Conservation (phyloP, 2,888 invertebrate species). For the Phoronis australis region DNA sequence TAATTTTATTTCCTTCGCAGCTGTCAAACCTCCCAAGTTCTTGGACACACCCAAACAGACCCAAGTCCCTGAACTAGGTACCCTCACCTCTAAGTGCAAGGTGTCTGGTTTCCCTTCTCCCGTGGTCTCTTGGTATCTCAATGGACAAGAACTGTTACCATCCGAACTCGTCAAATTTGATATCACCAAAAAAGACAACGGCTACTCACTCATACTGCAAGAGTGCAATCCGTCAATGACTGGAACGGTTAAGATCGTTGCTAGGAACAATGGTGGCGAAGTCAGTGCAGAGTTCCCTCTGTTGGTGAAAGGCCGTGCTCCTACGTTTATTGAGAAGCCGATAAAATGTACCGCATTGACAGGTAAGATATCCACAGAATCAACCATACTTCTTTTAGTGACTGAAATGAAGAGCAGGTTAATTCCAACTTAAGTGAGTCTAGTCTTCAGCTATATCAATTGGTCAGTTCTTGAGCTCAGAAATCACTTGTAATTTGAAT, state of each 20-base stretch:
- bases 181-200: constrained; percentile 53
- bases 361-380: constrained; percentile 30
- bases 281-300: constrained; percentile 58
- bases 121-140: constrained; percentile 69
- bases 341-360: constrained; percentile 49
- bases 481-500: no score
- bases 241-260: constrained; percentile 66
- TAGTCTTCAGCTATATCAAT: no score
- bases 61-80: constrained; percentile 43
- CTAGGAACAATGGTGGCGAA: constrained; percentile 69
- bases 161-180: constrained; percentile 36
- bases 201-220: constrained; percentile 62
- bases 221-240: constrained; percentile 72
- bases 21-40: constrained; percentile 47
- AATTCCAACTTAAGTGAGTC: no score
- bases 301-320: constrained; percentile 47
- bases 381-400: no score
- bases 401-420: no score
- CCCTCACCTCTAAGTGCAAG: constrained; percentile 65
- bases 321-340: constrained; percentile 44
- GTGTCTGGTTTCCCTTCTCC: constrained; percentile 86
- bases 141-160: constrained; percentile 41
- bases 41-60: constrained; percentile 37
- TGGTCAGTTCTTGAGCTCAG: no score
- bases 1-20: constrained; percentile 26